Evolutionary conservation across 2,888 invertebrate species (phyloP).

Genomic region (Agrilus mali): DNA sequence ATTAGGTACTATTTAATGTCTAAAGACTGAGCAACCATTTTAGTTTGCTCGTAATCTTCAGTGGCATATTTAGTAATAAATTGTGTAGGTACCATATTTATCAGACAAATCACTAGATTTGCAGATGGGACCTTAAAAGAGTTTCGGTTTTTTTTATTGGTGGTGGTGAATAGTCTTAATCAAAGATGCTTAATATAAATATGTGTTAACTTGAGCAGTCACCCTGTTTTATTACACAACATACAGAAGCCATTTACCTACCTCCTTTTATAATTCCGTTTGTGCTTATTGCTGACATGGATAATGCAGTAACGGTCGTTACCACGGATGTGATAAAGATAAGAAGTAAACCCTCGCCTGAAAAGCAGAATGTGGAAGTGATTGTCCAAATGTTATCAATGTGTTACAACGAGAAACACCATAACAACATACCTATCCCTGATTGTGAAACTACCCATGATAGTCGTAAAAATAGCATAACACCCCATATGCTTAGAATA

Average conservation of each 20-base stretch:
- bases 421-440: conserved; percentile 59
- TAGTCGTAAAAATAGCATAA: conserved; percentile 91
- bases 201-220: too few species aligned
- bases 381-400: not conserved
- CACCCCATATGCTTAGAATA: conserved; percentile 96
- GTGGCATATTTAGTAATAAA: too few species aligned
- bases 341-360: conserved; percentile 62
- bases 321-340: conserved; percentile 73
- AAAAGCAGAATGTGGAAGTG: conserved; percentile 17
- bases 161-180: too few species aligned
- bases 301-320: conserved; percentile 84
- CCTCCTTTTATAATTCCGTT: conserved; percentile 97
- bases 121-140: too few species aligned
- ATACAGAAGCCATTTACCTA: conserved; percentile 22
- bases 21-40: too few species aligned
- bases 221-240: too few species aligned
- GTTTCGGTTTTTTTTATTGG: too few species aligned
- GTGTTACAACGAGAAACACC: not conserved
- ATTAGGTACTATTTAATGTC: too few species aligned
- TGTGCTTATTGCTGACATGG: conserved; percentile 97
- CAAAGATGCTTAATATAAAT: too few species aligned
- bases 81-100: too few species aligned
- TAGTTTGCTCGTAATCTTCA: too few species aligned
- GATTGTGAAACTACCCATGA: conserved; percentile 97
- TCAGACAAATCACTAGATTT: too few species aligned